Conservation (phyloP, 2,797 vertebrate species). For the Ceryle rudis region DNA sequence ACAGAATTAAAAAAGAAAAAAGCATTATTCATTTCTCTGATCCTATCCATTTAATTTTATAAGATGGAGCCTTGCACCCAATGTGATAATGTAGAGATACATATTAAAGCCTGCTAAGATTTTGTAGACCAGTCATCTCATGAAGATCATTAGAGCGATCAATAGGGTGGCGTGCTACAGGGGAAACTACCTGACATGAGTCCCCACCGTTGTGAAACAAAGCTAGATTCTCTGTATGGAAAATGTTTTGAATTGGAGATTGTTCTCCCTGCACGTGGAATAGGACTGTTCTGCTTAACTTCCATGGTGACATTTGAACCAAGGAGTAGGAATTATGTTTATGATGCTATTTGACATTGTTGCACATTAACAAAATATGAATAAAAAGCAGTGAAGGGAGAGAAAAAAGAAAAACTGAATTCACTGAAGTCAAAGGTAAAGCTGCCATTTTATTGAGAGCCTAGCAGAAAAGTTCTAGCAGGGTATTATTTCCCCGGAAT, state of each 20-base stretch:
- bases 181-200: background rate
- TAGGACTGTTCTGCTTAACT: background rate
- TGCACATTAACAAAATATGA: background rate
- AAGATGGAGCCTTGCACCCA: background rate
- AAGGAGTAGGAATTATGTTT: background rate
- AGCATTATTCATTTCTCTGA: background rate
- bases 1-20: background rate
- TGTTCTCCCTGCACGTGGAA: background rate
- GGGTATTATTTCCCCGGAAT: background rate
- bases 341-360: background rate
- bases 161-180: background rate
- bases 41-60: background rate
- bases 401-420: background rate
- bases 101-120: background rate
- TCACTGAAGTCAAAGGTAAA: background rate
- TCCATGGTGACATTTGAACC: background rate
- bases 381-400: background rate
- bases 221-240: background rate
- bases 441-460: background rate
- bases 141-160: background rate
- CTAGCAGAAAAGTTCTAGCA: background rate
- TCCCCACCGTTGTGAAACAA: background rate
- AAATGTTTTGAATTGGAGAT: background rate
- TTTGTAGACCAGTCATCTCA: background rate
- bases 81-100: background rate